Evolutionary conservation across 2,113 vertebrate genomes (phyloP).

Genomic region (Dicerorhinus sumatrensis): DNA sequence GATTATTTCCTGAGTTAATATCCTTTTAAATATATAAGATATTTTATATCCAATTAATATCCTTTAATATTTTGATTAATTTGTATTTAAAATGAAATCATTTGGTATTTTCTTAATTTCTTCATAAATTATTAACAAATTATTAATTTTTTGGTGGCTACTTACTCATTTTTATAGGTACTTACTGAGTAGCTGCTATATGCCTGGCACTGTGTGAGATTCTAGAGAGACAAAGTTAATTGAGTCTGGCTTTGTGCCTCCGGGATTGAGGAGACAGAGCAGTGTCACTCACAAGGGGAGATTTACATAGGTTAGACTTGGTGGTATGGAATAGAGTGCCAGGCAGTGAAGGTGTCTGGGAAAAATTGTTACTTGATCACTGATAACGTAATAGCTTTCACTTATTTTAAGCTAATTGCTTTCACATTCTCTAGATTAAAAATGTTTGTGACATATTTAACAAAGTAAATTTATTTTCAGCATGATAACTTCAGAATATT

Average conservation of each 20-base stretch:
- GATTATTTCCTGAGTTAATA: background rate
- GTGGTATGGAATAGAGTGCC: background rate
- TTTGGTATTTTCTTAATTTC: background rate
- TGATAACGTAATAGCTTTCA: background rate
- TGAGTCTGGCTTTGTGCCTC: background rate
- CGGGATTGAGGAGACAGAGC: background rate
- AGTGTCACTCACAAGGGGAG: background rate
- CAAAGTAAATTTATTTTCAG: background rate
- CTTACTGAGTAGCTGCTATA: background rate
- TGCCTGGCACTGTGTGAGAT: background rate
- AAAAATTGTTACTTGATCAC: background rate
- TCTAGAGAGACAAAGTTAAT: background rate
- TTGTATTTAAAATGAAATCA: background rate
- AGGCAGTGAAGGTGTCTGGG: background rate
- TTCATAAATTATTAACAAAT: background rate
- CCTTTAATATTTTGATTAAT: background rate
- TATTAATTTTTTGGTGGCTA: background rate
- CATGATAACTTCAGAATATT: background rate
- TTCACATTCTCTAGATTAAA: background rate
- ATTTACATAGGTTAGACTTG: background rate
- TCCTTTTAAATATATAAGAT: background rate
- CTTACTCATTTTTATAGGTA: background rate
- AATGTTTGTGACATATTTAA: background rate
- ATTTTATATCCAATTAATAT: background rate
- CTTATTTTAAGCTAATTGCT: background rate